Evolutionary conservation across 2,113 vertebrate genomes (phyloP), one percentile per base, ranked within the genome.

Genomic region (Sitta europaea): DNA sequence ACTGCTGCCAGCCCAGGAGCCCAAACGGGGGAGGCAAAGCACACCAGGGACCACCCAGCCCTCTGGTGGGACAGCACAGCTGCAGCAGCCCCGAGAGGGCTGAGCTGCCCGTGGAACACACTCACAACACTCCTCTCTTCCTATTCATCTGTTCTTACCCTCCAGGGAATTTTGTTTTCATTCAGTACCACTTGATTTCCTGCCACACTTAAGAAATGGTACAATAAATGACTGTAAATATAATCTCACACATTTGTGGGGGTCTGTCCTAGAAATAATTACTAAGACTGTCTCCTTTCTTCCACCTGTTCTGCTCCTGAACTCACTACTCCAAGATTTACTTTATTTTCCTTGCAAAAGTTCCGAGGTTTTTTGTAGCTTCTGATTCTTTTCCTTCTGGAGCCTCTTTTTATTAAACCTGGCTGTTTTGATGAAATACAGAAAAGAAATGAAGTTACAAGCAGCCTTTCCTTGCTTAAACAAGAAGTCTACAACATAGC

Each of bases 351-450:
- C 31, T 51, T 77, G 35, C 21, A 58, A 50, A 5, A 71, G 14
- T 50, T 82, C 58, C 61, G 28, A 19, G 43, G 4, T 53, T 81
- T 92, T 91, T 76, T 59, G 16, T 17, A 31, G 48, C n/a, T 87
- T 78, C 68, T 8, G 11, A 53, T 53, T 67, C 51, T 63, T 61
- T 67, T 74, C 61, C 35, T 83, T 88, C 83, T 48, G 40, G 73
- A 80, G 40, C n/a, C 42, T 66, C 55, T 78, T 78, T 58, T 75
- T 68, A 85, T 53, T 79, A 85, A 92, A 57, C 12, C 50, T 58
- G n/a, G 28, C 28, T 78, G 35, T 81, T 89, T 45, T 79, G 38
- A 72, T 90, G 70, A 92, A 91, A 75, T 31, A 65, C 47, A 78
- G 73, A 40, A 54, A 55, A 90, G 27, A 71, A 42, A 70, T 27